Evolutionary conservation across 2,888 invertebrate species (phyloP), one percentile per base, ranked within the genome.

Genomic region (Nemapogon koenigi): DNA sequence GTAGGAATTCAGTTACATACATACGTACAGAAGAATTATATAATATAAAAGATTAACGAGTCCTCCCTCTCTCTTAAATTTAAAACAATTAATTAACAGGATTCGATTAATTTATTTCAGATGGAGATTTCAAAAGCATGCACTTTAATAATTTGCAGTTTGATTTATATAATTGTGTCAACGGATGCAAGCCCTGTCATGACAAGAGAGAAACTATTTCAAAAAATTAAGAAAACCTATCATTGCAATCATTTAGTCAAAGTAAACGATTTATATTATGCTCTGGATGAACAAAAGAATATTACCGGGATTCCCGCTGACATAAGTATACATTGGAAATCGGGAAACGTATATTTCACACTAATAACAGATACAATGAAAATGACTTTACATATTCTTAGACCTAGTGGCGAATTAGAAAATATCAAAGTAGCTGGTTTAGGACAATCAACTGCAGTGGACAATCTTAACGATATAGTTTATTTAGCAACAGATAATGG

Each of bases 401-500:
- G 17, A 25, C 51, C 62, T 0, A 64, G 61, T 16, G 67, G 67
- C 1, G 67, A 70, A 37, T 35, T 57, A 0, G 63, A 69, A 11
- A 49, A 55, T 1, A 66, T 78, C 3, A 69, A 68, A 64, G 65
- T 71, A 0, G 58, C 65, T 1, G 73, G 70, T 1, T 45, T 73
- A 6, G 78, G 76, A 28, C 78, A 78, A 37, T 75, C 76, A 8
- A 67, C 67, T 2, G 59, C 67, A 2, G 63, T 78, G 15, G 76
- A 78, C 64, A 76, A 78, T 63, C 59, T 69, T 11, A 75, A 76
- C 44, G 70, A 76, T 53, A 62, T 72, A 3, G 57, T 75, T 2
- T 78, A 73, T 45, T 51, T 78, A 28, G 76, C 72, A 0, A 73
- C 76, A 39, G 76, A 78, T 64, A 75, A 72, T 46, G 78, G 78